phyloP scores from a whole-genome alignment of 2,113 vertebrate species.

The Anguilla rostrata region DNA sequence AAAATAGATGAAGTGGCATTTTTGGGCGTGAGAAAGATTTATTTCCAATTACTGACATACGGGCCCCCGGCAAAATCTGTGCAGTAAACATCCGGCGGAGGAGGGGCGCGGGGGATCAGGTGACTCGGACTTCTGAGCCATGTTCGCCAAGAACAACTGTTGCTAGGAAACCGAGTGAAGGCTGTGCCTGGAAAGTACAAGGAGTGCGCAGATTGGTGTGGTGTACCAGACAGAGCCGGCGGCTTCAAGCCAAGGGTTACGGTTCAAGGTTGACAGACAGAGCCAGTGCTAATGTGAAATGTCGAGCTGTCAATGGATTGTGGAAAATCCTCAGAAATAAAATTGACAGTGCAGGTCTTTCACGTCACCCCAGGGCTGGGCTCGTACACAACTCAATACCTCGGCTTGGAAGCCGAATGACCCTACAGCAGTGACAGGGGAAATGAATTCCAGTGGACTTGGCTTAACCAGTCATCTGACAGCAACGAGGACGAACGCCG shows the following conservation, averaged over 20 bases:
- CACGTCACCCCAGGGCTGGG: no score
- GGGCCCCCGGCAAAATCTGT: background rate
- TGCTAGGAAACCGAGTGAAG: background rate
- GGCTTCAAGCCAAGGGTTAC: background rate
- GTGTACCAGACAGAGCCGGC: background rate
- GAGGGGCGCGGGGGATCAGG: background rate
- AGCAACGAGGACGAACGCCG: background rate
- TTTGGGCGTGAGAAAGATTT: conserved; percentile 25
- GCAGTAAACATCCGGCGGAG: conserved; percentile 37
- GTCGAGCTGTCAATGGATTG: no score
- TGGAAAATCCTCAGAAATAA: no score
- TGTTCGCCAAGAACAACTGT: background rate
- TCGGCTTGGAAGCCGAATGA: background rate
- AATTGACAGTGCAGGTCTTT: no score
- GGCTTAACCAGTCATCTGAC: background rate
- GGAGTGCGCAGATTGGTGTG: background rate
- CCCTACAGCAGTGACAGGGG: background rate
- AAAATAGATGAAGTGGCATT: conserved; percentile 2
- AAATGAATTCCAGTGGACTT: background rate
- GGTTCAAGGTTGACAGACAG: background rate
- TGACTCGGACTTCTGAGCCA: background rate
- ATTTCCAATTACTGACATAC: conserved; percentile 24
- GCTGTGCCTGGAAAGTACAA: background rate
- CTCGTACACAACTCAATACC: background rate
- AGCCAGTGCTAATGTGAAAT: no score